Conservation (phyloP, 2,888 invertebrate genomes). For the Macaria notata region DNA sequence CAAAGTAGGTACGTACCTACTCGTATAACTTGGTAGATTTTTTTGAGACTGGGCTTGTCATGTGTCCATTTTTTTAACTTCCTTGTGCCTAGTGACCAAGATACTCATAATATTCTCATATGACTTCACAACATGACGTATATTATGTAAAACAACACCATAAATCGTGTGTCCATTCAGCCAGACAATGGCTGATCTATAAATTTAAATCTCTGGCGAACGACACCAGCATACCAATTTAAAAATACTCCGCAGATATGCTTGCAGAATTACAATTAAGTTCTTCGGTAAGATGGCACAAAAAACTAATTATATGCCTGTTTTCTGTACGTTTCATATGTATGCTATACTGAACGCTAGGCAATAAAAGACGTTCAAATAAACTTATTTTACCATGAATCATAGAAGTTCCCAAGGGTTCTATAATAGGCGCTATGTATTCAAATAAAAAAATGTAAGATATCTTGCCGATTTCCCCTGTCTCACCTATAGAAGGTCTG, state of each 20-base stretch:
- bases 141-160: background rate
- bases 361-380: no score
- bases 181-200: constrained; percentile 17
- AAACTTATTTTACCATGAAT: no score
- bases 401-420: no score
- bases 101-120: background rate
- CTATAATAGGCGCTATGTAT: no score
- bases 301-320: background rate
- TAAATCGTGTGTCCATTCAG: background rate
- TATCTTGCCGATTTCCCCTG: no score
- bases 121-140: constrained; percentile 1
- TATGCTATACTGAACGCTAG: no score
- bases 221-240: constrained; percentile 9
- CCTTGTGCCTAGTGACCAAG: no score
- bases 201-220: constrained; percentile 12
- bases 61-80: no score
- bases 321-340: no score
- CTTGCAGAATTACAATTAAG: constrained; percentile 10
- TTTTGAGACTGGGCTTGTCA: no score
- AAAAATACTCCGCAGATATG: background rate
- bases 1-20: background rate
- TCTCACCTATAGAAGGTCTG: constrained; percentile 94
- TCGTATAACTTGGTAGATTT: no score
- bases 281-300: background rate
- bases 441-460: no score